These are phyloP conservation scores for Zoanthus gigantus DNA, from an alignment of 92 coral and sea anemone species.

Conservation along the genomic window DNA sequence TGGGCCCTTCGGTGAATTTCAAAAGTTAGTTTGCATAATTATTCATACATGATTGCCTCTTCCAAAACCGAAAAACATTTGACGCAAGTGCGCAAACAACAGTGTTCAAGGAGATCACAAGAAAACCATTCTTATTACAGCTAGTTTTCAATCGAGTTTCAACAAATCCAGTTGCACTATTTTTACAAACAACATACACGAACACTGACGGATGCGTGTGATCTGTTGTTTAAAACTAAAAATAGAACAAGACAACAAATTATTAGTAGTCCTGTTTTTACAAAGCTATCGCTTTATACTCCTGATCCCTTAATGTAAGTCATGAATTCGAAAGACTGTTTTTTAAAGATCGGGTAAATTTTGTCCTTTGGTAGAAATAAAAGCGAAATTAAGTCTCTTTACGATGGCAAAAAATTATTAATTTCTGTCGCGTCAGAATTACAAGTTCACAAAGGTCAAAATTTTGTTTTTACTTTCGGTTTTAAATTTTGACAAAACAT, in stretches of 20 bases:
- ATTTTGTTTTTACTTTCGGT: too few species aligned
- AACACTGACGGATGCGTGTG: background rate
- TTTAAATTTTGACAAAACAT: too few species aligned
- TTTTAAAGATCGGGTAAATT: too few species aligned
- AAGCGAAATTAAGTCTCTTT: too few species aligned
- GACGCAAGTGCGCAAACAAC: background rate
- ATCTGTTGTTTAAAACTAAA: conserved; percentile 7
- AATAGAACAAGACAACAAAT: background rate
- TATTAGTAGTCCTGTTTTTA: too few species aligned
- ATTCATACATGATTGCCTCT: background rate
- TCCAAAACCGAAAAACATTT: background rate
- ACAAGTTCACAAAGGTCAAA: too few species aligned
- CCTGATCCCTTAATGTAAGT: too few species aligned
- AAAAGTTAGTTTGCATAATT: too few species aligned
- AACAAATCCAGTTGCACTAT: background rate
- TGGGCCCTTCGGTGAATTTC: too few species aligned
- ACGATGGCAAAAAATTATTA: background rate
- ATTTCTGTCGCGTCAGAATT: too few species aligned
- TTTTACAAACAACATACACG: conserved; percentile 4
- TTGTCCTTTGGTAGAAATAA: background rate
- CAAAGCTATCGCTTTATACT: too few species aligned
- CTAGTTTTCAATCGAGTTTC: background rate
- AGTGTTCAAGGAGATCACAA: background rate
- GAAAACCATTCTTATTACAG: background rate
- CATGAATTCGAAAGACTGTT: too few species aligned